Evolutionary conservation across 2,888 invertebrate genomes (phyloP).

Genomic region (Caprella mutica): DNA sequence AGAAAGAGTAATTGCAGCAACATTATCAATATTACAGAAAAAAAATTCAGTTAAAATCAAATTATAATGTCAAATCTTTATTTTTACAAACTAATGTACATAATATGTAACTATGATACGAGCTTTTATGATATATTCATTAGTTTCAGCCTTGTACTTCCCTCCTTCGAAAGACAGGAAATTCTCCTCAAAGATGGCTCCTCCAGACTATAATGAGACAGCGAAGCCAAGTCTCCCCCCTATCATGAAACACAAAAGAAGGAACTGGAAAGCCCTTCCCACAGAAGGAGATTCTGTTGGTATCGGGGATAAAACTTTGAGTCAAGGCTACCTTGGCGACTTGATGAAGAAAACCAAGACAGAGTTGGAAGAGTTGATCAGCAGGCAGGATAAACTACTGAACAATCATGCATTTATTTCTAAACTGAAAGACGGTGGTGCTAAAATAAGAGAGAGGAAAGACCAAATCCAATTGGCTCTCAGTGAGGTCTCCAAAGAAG

Average conservation of each 20-base stretch:
- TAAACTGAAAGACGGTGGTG: not conserved
- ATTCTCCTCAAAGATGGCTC: no score
- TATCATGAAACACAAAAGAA: conserved; percentile 9
- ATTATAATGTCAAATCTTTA: no score
- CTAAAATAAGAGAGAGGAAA: not conserved
- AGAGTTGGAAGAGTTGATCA: conserved; percentile 16
- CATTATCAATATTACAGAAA: no score
- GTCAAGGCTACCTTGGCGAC: conserved; percentile 20
- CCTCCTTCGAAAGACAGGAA: no score
- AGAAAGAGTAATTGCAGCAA: no score
- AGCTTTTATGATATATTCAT: no score
- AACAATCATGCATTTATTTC: not conserved
- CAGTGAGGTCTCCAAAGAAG: not conserved
- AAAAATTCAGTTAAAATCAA: no score
- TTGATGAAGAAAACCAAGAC: conserved; percentile 8
- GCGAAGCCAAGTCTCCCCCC: no score
- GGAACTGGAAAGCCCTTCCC: conserved; percentile 16
- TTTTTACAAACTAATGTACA: no score
- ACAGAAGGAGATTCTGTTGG: conserved; percentile 15
- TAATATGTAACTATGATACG: no score
- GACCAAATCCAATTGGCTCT: not conserved
- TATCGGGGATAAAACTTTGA: conserved; percentile 20
- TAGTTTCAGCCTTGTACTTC: no score
- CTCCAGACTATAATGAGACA: no score
- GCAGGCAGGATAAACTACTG: conserved; percentile 8